Evolutionary conservation across 37 sponge, comb jelly and placozoan species (phyloP).

Genomic region (Oscarella lobularis): DNA sequence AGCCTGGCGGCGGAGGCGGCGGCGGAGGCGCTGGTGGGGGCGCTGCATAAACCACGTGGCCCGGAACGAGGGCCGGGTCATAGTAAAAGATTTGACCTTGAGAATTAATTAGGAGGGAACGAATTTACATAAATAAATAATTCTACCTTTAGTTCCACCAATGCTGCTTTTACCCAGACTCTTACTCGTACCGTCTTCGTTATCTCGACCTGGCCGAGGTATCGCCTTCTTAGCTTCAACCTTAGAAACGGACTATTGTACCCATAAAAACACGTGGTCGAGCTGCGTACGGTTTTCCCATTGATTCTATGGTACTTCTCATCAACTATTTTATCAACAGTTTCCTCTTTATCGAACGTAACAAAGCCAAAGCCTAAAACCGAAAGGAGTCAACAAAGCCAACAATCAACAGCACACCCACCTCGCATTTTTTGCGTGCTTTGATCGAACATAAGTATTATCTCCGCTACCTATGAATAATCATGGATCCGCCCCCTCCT

Average conservation of each 20-base stretch:
- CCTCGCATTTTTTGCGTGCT: background rate
- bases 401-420: background rate
- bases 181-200: background rate
- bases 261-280: no score
- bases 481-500: background rate
- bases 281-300: background rate
- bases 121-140: no score
- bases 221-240: background rate
- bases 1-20: no score
- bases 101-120: no score
- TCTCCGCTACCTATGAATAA: background rate
- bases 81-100: no score
- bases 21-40: no score
- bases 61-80: no score
- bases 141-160: no score
- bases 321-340: background rate
- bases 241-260: no score
- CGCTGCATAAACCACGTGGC: no score
- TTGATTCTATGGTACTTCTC: background rate
- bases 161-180: background rate
- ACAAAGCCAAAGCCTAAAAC: background rate
- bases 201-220: background rate
- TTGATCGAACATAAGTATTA: background rate
- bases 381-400: background rate
- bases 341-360: background rate